These are phyloP conservation scores for Leptopilina clavipes DNA, from an alignment of 1,140 invertebrate genomes.

Conservation along the genomic window DNA sequence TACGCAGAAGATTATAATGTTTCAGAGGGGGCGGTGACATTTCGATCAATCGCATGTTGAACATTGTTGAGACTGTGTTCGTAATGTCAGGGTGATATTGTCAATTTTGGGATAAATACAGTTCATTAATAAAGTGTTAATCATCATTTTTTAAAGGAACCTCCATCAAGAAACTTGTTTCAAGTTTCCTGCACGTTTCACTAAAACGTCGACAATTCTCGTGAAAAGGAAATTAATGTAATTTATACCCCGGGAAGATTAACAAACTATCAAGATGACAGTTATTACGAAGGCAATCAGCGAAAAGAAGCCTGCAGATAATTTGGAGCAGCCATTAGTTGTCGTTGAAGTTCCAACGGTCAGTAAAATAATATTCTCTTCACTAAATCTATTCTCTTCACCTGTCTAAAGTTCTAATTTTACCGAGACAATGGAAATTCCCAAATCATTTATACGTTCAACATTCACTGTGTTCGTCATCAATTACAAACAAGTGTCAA, in stretches of 20 bases:
- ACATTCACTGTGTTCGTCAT: not conserved
- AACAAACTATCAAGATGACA: slow-evolving; percentile 75
- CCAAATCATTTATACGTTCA: not conserved
- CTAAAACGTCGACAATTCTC: not conserved
- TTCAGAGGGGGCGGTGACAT: slow-evolving; percentile 35
- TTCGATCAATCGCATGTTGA: slow-evolving; percentile 50
- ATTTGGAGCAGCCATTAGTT: slow-evolving; percentile 79
- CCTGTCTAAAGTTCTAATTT: too few species aligned
- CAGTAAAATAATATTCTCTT: slow-evolving; percentile 45
- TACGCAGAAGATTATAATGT: not conserved
- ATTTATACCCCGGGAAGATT: not conserved
- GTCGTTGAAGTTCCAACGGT: slow-evolving; percentile 67
- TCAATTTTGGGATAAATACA: not conserved
- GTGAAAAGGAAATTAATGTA: slow-evolving; percentile 12
- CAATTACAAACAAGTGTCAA: slow-evolving; percentile 34
- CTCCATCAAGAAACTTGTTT: not conserved
- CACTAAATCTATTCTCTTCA: slow-evolving; percentile 25
- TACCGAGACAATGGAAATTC: slow-evolving; percentile 22
- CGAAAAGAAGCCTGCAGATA: slow-evolving; percentile 79
- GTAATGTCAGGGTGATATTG: not conserved
- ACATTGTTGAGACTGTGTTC: not conserved
- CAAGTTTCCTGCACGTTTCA: not conserved
- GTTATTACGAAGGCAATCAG: slow-evolving; percentile 80
- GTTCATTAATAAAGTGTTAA: not conserved
- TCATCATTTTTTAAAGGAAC: not conserved